phyloP scores from a whole-genome alignment of 1,140 invertebrate species.

The Ruditapes philippinarum region DNA sequence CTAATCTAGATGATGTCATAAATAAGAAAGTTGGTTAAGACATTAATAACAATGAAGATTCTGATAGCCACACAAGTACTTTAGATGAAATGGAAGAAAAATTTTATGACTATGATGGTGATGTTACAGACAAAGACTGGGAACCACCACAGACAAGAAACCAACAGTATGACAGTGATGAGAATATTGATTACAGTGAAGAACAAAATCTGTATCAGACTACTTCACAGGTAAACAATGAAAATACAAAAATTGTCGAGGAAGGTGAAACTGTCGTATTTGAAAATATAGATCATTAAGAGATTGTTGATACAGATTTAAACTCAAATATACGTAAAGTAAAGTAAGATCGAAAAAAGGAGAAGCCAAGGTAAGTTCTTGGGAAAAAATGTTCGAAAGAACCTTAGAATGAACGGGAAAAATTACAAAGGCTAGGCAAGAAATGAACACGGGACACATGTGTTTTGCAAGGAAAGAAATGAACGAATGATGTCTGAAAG shows the following conservation, averaged over 20 bases:
- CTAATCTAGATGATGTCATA: too few relatives aligned
- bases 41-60: too few relatives aligned
- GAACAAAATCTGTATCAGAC: not conserved
- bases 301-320: not conserved
- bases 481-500: constrained; percentile 4
- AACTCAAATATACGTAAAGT: too few relatives aligned
- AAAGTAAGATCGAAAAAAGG: too few relatives aligned
- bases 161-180: not conserved
- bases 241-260: not conserved
- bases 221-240: not conserved
- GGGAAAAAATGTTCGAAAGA: too few relatives aligned
- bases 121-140: not conserved
- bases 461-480: too few relatives aligned
- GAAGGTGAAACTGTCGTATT: not conserved
- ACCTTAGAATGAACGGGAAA: not conserved
- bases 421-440: too few relatives aligned
- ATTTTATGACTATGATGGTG: not conserved
- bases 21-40: too few relatives aligned
- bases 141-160: not conserved
- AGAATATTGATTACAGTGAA: not conserved
- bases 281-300: not conserved
- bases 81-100: not conserved
- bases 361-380: too few relatives aligned
- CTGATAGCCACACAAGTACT: not conserved
- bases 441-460: too few relatives aligned